Conservation (phyloP, 30 jellyfish, hydroid and myxozoan genomes). For the Sanderia malayensis region DNA sequence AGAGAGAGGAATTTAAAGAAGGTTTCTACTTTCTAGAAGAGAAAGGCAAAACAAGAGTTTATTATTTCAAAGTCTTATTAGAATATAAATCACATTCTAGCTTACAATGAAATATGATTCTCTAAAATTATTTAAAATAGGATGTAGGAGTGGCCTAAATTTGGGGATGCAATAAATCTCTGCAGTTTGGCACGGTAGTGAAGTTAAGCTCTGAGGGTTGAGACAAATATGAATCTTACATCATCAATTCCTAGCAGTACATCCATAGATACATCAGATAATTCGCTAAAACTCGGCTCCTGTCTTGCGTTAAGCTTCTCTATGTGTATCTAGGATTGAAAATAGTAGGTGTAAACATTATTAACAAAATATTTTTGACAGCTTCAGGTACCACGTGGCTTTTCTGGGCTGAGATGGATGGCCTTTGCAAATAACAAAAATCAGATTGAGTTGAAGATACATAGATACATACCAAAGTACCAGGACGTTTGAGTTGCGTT, state of each 20-base stretch:
- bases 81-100: background rate
- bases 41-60: background rate
- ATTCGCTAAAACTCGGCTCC: constrained; percentile 1
- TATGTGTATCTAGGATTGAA: constrained; percentile 34
- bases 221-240: constrained; percentile 13
- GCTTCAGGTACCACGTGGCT: background rate
- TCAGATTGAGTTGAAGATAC: background rate
- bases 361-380: background rate
- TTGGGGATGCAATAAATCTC: background rate
- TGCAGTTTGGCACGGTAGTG: background rate
- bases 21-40: too few species aligned
- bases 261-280: constrained; percentile 40
- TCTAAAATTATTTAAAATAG: background rate
- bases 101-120: background rate
- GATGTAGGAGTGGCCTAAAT: background rate
- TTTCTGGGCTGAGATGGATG: background rate
- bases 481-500: constrained; percentile 79
- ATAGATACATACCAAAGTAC: constrained; percentile 51
- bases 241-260: constrained; percentile 57
- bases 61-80: background rate
- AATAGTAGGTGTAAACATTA: background rate
- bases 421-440: background rate
- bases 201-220: background rate
- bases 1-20: too few species aligned
- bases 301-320: constrained; percentile 35